A percentile compares a stretch with the other conserved stretches of the same genome.
These are phyloP conservation scores for Cephus spinipes DNA, from an alignment of 2,888 invertebrate genomes.

Conservation along the genomic window DNA sequence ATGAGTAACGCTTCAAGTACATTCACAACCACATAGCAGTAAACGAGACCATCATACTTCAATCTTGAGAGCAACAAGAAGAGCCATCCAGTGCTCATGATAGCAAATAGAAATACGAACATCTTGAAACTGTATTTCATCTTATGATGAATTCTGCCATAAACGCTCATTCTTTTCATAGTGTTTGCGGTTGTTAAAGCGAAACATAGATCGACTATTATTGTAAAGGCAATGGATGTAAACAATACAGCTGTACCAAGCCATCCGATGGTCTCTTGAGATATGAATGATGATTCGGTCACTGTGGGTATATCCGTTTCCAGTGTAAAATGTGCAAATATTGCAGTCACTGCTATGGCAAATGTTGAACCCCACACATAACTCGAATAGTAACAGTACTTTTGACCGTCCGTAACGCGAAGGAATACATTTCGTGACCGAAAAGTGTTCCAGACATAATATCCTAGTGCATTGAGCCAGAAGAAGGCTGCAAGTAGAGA, in stretches of 20 bases:
- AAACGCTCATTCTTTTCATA: conserved; percentile 84
- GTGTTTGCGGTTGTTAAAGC: conserved; percentile 83
- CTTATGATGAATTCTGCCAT: conserved; percentile 88
- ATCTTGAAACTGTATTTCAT: conserved; percentile 86
- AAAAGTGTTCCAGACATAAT: conserved; percentile 90
- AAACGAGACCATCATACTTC: conserved; percentile 78
- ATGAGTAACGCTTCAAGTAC: conserved; percentile 80
- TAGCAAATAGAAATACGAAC: conserved; percentile 79
- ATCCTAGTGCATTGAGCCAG: conserved; percentile 88
- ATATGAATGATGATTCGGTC: conserved; percentile 61
- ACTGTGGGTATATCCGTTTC: conserved; percentile 73
- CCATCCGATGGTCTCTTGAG: conserved; percentile 84
- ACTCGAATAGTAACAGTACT: conserved; percentile 87
- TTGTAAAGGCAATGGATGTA: conserved; percentile 83
- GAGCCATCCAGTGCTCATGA: conserved; percentile 83
- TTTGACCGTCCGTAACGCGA: conserved; percentile 85
- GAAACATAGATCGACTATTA: conserved; percentile 83
- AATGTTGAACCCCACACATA: conserved; percentile 84
- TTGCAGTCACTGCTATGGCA: conserved; percentile 78
- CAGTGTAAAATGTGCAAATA: conserved; percentile 85
- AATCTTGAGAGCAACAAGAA: conserved; percentile 83
- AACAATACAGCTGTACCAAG: conserved; percentile 86
- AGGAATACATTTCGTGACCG: conserved; percentile 87
- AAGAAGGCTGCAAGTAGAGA: conserved; percentile 85
- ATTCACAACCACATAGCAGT: conserved; percentile 82